Evolutionary conservation across 2,888 invertebrate genomes (phyloP), one percentile per base, ranked within the genome.

Genomic region (Philonicus albiceps): DNA sequence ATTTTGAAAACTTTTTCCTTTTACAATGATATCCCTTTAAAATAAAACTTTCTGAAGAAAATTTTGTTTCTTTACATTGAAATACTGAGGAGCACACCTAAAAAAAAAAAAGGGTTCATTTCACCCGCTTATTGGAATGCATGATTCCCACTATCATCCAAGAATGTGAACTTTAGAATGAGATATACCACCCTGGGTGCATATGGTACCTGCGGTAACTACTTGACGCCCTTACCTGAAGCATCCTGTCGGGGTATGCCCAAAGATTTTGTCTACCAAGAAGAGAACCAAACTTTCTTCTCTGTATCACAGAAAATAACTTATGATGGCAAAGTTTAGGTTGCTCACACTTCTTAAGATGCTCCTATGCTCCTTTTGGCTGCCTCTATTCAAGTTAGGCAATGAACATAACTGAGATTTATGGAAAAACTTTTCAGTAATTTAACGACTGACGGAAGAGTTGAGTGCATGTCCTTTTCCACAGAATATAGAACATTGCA

Each of bases 21-120:
- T 81, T 64, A 55, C 81, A 81, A 81, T 81, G 55, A 81, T 81
- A 64, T 64, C 81, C 55, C 55, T 81, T 81, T 81, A 55, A 81
- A 81, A 81, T 34, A 81, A 81, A 81, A 81, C 81, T 81, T 81
- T 81, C 64, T 81, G 11, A 1, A 19, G 55, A 81, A 43, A 64
- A 81, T 81, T n/a, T 81, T 81, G 81, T 81, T 81, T 55, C 37
- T 22, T 78, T 78, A 43, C 81, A 55, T 55, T 31, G 55, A 81
- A 55, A 81, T 55, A 81, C 53, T 31, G 22, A 37, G 31, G 55
- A 53, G 53, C 19, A 81, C n/a, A 81, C n/a, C 81, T 55, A 81
- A 55, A n/a, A n/a, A n/a, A n/a, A n/a, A n/a, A n/a, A n/a, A 81
- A 81, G 31, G 81, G 74, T 53, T 81, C 55, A 81, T 55, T 64